Conservation (phyloP, 2,113 vertebrate genomes). For the Salvelinus sp. region DNA sequence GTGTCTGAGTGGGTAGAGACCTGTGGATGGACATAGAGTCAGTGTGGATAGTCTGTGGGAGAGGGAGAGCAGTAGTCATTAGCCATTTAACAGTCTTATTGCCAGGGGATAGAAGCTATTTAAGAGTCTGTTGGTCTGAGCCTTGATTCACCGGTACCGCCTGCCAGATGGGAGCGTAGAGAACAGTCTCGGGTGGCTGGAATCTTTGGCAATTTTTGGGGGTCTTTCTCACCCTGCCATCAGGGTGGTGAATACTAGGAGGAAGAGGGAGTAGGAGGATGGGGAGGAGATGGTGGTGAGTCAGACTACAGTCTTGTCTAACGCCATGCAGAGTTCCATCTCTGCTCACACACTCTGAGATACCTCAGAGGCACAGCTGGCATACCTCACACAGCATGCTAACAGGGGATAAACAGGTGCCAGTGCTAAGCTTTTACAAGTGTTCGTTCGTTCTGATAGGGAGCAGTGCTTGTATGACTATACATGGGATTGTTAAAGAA, state of each 20-base stretch:
- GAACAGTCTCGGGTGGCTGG: too few species aligned
- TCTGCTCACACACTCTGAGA: not conserved
- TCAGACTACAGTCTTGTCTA: not conserved
- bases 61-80: too few species aligned
- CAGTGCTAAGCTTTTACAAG: not conserved
- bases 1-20: too few species aligned
- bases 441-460: not conserved
- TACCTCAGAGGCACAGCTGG: not conserved
- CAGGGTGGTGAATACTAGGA: constrained; percentile 76
- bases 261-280: constrained; percentile 59
- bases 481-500: not conserved
- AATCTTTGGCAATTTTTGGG: too few species aligned
- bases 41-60: too few species aligned
- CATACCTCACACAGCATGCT: not conserved
- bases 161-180: too few species aligned
- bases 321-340: not conserved
- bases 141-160: too few species aligned
- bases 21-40: too few species aligned
- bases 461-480: not conserved
- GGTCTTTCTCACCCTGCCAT: too few species aligned
- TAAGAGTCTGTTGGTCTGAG: too few species aligned
- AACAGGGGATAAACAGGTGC: not conserved
- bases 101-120: too few species aligned
- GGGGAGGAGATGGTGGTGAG: constrained; percentile 74
- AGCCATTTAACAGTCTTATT: too few species aligned